A percentile compares a stretch with the other conserved stretches of the same genome.
Conservation (phyloP, 30 jellyfish, hydroid and myxozoan species). For the Aurelia aurita complex sp. Pacific region DNA sequence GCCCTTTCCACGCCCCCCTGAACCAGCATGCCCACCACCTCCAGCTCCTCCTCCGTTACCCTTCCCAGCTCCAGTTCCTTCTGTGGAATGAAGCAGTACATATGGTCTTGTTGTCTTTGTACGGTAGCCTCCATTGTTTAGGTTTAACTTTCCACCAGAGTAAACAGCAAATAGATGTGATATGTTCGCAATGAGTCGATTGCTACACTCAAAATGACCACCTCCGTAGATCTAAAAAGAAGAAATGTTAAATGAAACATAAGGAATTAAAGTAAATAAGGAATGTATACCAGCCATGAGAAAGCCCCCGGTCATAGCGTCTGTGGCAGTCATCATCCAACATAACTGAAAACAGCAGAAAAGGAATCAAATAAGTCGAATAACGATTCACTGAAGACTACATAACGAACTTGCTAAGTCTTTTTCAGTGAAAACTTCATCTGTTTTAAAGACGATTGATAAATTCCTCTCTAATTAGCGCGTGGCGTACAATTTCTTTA, state of each 20-base stretch:
- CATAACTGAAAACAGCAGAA: too few species aligned
- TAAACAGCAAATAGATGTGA: constrained; percentile 47
- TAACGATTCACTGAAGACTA: too few species aligned
- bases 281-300: background rate
- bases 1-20: constrained; percentile 67
- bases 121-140: constrained; percentile 54
- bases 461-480: too few species aligned
- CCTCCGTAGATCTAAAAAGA: constrained; percentile 51
- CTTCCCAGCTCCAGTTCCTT: constrained; percentile 59
- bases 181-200: constrained; percentile 35
- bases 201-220: constrained; percentile 61
- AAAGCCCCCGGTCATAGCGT: too few species aligned
- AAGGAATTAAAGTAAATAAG: background rate
- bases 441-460: too few species aligned
- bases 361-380: too few species aligned
- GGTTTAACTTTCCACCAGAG: constrained; percentile 58
- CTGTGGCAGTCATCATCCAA: too few species aligned
- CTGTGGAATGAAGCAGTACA: constrained; percentile 32
- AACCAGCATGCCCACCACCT: constrained; percentile 76
- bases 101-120: constrained; percentile 37
- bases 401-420: too few species aligned
- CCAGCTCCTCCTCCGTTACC: constrained; percentile 59
- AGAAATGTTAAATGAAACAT: background rate
- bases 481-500: too few species aligned
- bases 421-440: too few species aligned